phyloP scores from a whole-genome alignment of 2,113 vertebrate genomes.

The Alligator mississippiensis region DNA sequence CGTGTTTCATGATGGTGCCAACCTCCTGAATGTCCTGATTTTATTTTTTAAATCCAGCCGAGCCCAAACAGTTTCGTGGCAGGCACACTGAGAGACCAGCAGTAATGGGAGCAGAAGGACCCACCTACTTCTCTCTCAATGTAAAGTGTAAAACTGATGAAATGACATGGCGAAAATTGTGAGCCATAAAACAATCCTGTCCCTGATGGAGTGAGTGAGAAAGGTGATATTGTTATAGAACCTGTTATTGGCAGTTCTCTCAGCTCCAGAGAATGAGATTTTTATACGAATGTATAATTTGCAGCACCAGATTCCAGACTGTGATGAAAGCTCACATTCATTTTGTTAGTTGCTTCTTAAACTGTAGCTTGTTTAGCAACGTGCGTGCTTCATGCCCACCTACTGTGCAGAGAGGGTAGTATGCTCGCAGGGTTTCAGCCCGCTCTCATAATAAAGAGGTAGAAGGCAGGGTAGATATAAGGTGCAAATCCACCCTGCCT shows the following conservation, averaged over 20 bases:
- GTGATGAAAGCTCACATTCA: background rate
- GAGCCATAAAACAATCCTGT: constrained; percentile 11
- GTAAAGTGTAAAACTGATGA: constrained; percentile 18
- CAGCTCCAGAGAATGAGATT: background rate
- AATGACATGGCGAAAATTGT: background rate
- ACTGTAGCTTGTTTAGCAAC: background rate
- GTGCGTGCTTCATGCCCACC: background rate
- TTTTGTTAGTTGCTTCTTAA: background rate
- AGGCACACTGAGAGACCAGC: background rate
- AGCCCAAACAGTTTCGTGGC: background rate
- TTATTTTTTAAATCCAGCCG: constrained; percentile 35
- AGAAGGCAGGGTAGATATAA: no score
- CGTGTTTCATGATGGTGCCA: constrained; percentile 33
- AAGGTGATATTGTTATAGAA: background rate
- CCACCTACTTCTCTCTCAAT: background rate
- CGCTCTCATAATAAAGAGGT: background rate
- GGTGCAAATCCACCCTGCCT: no score
- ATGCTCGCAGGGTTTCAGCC: background rate
- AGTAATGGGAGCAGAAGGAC: background rate
- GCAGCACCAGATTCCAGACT: background rate
- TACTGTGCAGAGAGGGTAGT: background rate
- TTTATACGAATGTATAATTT: background rate
- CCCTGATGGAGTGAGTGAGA: constrained; percentile 37
- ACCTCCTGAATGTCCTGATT: constrained; percentile 4
- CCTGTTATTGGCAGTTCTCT: background rate